These are phyloP conservation scores for Platygyra sinensis DNA, from an alignment of 64 coral and sea anemone genomes.

Conservation along the genomic window DNA sequence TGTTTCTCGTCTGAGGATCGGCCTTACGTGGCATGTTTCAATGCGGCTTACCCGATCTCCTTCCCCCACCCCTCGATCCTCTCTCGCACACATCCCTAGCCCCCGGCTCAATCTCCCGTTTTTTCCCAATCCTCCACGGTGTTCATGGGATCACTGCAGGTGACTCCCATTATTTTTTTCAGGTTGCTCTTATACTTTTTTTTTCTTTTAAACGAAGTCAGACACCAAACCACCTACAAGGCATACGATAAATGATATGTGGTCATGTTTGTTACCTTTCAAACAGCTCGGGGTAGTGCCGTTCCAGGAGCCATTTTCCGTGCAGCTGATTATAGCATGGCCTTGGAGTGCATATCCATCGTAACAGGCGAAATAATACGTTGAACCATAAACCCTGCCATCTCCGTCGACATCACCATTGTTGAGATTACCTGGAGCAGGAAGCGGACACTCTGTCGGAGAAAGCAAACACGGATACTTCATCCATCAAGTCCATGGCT, in stretches of 20 bases:
- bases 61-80: too few species aligned
- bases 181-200: too few species aligned
- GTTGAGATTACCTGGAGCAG: neutral
- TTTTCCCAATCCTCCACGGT: too few species aligned
- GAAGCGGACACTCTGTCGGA: neutral
- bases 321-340: slow-evolving; percentile 11
- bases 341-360: slow-evolving; percentile 3
- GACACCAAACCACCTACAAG: too few species aligned
- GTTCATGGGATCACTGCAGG: too few species aligned
- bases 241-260: neutral
- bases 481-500: neutral
- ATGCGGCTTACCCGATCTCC: too few species aligned
- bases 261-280: neutral
- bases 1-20: too few species aligned
- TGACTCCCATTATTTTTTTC: too few species aligned
- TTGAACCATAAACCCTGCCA: slow-evolving; percentile 25
- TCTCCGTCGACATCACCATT: slow-evolving; percentile 21
- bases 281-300: slow-evolving; percentile 29
- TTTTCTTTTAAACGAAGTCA: too few species aligned
- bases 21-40: too few species aligned
- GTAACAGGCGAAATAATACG: slow-evolving; percentile 31
- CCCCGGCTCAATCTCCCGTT: too few species aligned
- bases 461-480: neutral
- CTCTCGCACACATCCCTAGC: too few species aligned
- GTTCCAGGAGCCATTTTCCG: slow-evolving; percentile 35